phyloP scores from a whole-genome alignment of 2,888 invertebrate genomes.

The Octonoba sinensis region DNA sequence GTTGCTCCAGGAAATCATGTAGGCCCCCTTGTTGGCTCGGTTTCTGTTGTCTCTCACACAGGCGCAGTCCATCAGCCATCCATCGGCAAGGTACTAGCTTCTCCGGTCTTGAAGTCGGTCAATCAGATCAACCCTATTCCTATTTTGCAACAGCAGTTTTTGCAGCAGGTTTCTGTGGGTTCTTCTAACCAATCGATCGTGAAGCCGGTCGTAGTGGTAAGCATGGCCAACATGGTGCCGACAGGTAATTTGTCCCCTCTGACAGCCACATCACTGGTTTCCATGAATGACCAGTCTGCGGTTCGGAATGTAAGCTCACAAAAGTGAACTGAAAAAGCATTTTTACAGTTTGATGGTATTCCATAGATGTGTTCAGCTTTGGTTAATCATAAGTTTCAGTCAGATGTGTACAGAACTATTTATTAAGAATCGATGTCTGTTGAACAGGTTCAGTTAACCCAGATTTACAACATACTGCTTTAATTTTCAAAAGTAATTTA shows the following conservation, averaged over 20 bases:
- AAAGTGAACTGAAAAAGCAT: slow-evolving; percentile 18
- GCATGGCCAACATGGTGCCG: slow-evolving; percentile 55
- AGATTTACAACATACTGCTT: too few species aligned
- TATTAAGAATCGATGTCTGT: too few species aligned
- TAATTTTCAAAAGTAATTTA: too few species aligned
- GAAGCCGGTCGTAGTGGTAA: slow-evolving; percentile 62
- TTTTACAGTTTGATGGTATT: not conserved
- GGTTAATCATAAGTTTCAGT: too few species aligned
- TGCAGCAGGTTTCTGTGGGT: slow-evolving; percentile 53
- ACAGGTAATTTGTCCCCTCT: slow-evolving; percentile 28
- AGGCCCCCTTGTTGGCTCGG: slow-evolving; percentile 52
- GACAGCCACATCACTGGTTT: slow-evolving; percentile 28
- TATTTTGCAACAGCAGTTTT: slow-evolving; percentile 59
- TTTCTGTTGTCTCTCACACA: slow-evolving; percentile 61
- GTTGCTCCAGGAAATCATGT: slow-evolving; percentile 49
- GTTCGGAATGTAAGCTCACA: slow-evolving; percentile 42
- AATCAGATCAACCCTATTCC: slow-evolving; percentile 60
- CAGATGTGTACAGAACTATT: too few species aligned
- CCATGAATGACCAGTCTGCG: slow-evolving; percentile 38
- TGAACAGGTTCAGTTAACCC: too few species aligned
- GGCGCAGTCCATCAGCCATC: slow-evolving; percentile 53
- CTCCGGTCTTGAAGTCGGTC: slow-evolving; percentile 56
- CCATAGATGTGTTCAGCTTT: not conserved
- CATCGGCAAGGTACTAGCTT: slow-evolving; percentile 56
- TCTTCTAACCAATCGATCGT: slow-evolving; percentile 50